Base-by-base conservation (phyloP, 2,888 invertebrate species). In the Archaeoteleia sp. region DNA sequence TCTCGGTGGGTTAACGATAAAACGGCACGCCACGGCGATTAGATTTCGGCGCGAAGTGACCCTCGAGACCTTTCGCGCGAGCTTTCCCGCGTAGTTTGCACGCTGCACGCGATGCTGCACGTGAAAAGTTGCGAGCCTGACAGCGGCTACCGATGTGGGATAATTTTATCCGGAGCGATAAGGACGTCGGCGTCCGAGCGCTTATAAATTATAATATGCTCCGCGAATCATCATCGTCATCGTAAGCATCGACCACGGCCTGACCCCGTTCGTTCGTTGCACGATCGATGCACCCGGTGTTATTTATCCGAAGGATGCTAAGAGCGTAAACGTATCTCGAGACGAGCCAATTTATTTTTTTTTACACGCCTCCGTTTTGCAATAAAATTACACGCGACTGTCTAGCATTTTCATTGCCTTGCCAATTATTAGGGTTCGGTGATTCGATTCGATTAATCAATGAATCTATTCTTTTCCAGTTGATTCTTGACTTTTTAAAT, bases 111-210 rank as follows among this genome's bases (percentile, higher is more conserved):
- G 58, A 72, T 61, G 55, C 67, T 63, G 49, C 34, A 53, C 61
- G 58, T 67, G 65, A 67, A 70, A 70, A 67, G 63, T 72, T 66
- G 66, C 48, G 60, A 43, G 57, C 53, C 55, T 61, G 61, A 58
- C 62, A 58, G 35, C 42, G 37, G 29, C 55, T 15, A 29, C 42
- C 10, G 42, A 39, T 43, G 49, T 46, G 58, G 57, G 65, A 73
- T 75, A 71, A 74, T 72, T 75, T 73, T 73, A 74, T 71, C 72
- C 54, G 45, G 54, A 14, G 54, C 68, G 73, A 75, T 74, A 74
- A 75, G 70, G 54, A 65, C 54, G 49, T 42, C 51, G 57, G 53
- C 55, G 60, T 40, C 55, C 63, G 63, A 65, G 60, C 63, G 67
- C 67, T 73, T 71, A 68, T 63, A 73, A 76, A 74, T 74, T 74